These are phyloP conservation scores for Aromia moschata DNA, from an alignment of 2,888 invertebrate genomes.

Conservation along the genomic window DNA sequence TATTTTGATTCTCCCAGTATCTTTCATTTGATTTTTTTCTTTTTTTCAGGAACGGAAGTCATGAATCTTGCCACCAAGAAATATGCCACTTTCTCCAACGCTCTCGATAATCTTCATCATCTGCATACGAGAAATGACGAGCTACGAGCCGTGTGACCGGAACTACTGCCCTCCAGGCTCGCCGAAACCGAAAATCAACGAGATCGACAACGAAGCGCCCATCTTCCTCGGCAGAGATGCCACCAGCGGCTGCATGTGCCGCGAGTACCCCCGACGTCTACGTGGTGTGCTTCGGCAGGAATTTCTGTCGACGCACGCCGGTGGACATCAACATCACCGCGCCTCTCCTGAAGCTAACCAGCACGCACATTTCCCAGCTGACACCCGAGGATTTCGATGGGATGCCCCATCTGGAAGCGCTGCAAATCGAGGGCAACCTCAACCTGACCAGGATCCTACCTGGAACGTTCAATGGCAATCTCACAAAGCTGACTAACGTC, in stretches of 20 bases:
- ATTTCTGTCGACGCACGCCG: conserved; percentile 65
- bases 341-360: conserved; percentile 63
- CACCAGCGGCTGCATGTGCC: conserved; percentile 64
- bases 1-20: no score
- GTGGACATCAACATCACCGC: conserved; percentile 62
- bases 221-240: conserved; percentile 31
- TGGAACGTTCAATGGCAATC: conserved; percentile 63
- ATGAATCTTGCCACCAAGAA: conserved; percentile 15
- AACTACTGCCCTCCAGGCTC: conserved; percentile 4
- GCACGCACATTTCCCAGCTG: conserved; percentile 64
- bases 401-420: conserved; percentile 59
- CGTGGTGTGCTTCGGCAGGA: conserved; percentile 67
- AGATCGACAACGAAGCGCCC: conserved; percentile 14
- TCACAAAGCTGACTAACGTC: conserved; percentile 64
- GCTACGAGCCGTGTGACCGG: conserved; percentile 17
- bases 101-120: background rate
- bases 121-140: background rate
- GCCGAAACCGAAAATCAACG: conserved; percentile 9
- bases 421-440: conserved; percentile 68
- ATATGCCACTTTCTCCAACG: conserved; percentile 16
- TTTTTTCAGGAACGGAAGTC: conserved; percentile 13
- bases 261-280: conserved; percentile 59
- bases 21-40: no score
- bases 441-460: conserved; percentile 64
- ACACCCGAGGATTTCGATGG: conserved; percentile 62